Evolutionary conservation across 2,797 vertebrate species (phyloP), one percentile per base, ranked within the genome.

Genomic region (Chrysolophus pictus): DNA sequence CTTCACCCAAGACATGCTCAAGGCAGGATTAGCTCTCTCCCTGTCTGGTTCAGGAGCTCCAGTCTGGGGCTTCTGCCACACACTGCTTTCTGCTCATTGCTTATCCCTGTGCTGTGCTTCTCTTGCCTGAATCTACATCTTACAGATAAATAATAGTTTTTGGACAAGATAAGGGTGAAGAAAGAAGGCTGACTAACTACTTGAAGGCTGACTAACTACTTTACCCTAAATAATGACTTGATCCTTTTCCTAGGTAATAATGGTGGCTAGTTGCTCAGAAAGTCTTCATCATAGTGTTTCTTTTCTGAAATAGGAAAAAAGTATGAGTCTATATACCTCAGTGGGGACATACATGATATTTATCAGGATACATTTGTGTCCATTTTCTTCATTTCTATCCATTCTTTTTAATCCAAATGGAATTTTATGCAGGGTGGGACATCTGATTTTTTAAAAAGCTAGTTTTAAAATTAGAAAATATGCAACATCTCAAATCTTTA

Each of bases 1-100:
- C 3, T 37, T 70, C 19, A n/a, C 28, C 42, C 13, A 3, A 24
- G 22, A 15, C 16, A 9, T 21, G 26, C 39, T 33, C 0, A 0
- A 79, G 94, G 70, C 80, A 79, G 84, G 46, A 22, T 47, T 28
- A 82, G 14, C 24, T 58, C 55, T 65, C 6, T 8, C 6, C 11
- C 3, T 14, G 1, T 9, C 56, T 68, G 67, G 3, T 60, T 92
- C 41, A 64, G 31, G 22, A 39, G 41, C 42, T 53, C 67, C 31
- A 37, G 51, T 6, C 24, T 46, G 13, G 67, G 42, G 33, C 11
- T 92, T 3, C 76, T 90, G 29, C 82, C 51, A 23, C 26, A 67
- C 12, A 46, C 15, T 4, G 8, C 14, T 16, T 29, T 19, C 78
- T 91, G 35, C 17, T 44, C 41, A 9, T 19, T 72, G 18, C 2